A percentile compares a stretch with the other conserved stretches of the same genome.
phyloP scores from a whole-genome alignment of 1,140 invertebrate genomes.

The Lasioglossum albipes region DNA sequence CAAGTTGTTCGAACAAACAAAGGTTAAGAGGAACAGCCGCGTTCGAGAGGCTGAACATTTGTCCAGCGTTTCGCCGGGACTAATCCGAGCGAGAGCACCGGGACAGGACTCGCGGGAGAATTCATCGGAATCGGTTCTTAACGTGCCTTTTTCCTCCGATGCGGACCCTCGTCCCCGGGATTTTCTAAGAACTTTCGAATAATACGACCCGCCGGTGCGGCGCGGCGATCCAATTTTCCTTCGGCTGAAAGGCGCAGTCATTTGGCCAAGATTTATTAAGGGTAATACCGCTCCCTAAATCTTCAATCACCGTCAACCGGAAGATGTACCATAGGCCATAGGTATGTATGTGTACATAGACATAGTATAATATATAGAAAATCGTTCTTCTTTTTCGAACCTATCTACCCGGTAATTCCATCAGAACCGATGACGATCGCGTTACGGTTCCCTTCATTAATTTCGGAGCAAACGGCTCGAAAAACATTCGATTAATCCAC shows the following conservation, averaged over 20 bases:
- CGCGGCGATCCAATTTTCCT: background rate
- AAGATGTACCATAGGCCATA: background rate
- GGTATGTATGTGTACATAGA: background rate
- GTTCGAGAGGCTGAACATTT: too few species aligned
- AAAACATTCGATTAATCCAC: background rate
- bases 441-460: background rate
- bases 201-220: background rate
- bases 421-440: background rate
- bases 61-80: background rate
- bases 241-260: background rate
- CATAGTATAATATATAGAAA: too few species aligned
- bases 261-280: background rate
- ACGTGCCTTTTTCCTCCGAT: background rate
- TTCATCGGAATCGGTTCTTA: background rate
- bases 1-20: background rate
- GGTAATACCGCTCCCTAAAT: conserved; percentile 1
- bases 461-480: background rate
- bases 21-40: background rate
- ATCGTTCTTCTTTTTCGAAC: background rate
- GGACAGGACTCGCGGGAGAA: background rate
- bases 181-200: conserved; percentile 4
- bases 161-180: background rate
- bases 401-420: background rate
- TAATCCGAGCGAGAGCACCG: background rate
- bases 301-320: background rate